Evolutionary conservation across 2,113 vertebrate species (phyloP).

Genomic region (Puntigrus tetrazona): DNA sequence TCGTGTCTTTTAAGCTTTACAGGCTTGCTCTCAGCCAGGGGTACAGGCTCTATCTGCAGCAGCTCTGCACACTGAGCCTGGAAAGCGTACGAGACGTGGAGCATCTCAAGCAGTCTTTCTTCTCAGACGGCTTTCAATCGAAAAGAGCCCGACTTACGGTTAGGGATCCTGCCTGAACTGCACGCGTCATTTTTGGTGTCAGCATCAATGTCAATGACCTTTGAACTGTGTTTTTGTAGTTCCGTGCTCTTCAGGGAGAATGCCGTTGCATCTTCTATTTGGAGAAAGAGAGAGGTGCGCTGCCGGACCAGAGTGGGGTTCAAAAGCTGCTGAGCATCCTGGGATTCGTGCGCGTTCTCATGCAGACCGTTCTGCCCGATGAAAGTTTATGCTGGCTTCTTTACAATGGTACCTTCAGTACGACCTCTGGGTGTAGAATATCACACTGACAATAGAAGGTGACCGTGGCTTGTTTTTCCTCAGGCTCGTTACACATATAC

Average conservation of each 20-base stretch:
- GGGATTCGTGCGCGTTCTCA: slow-evolving; percentile 75
- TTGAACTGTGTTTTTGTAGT: slow-evolving; percentile 70
- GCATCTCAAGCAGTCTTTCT: slow-evolving; percentile 80
- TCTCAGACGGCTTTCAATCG: slow-evolving; percentile 81
- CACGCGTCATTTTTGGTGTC: not conserved
- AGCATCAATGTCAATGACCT: not conserved
- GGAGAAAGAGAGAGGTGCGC: slow-evolving; percentile 73
- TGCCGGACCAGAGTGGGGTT: slow-evolving; percentile 74
- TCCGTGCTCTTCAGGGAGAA: slow-evolving; percentile 76
- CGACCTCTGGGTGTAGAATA: not conserved
- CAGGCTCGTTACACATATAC: slow-evolving; percentile 89
- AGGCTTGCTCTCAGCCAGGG: slow-evolving; percentile 86
- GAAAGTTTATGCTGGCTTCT: slow-evolving; percentile 83
- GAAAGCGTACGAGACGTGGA: slow-evolving; percentile 76
- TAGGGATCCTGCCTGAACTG: slow-evolving; percentile 60
- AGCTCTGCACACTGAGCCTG: slow-evolving; percentile 69
- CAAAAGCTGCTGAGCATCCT: slow-evolving; percentile 78
- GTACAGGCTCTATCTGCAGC: slow-evolving; percentile 82
- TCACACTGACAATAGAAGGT: not conserved
- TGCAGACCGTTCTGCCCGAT: slow-evolving; percentile 80
- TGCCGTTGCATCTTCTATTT: slow-evolving; percentile 76
- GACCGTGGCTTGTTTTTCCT: slow-evolving; percentile 38
- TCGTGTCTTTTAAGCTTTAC: slow-evolving; percentile 77
- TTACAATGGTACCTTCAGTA: slow-evolving; percentile 77
- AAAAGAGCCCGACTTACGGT: slow-evolving; percentile 76